Evolutionary conservation across 2,888 invertebrate species (phyloP), one percentile per base, ranked within the genome.

Genomic region (Loripinus fragilis): DNA sequence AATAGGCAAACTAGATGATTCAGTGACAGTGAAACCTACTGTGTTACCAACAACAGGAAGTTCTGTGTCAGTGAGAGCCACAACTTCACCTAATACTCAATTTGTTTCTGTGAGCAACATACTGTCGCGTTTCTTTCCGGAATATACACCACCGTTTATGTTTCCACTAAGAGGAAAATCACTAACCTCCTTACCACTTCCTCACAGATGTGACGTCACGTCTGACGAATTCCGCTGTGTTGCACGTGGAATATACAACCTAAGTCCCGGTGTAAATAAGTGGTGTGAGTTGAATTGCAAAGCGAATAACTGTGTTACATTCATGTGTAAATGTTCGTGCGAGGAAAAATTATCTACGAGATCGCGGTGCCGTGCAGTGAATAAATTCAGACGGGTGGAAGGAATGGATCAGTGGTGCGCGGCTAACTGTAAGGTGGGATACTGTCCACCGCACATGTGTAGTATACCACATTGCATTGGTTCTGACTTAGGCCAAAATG

Each of bases 341-440:
- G 83, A 84, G 20, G 81, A 81, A 10, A 74, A 67, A 38, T 38
- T 33, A 23, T 52, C 75, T 17, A 68, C 30, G 0, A 55, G 72
- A 35, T 75, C 78, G 5, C 85, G 78, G 30, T 91, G 91, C 45
- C 85, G 86, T 0, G 88, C 90, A 2, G 85, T 87, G 8, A 86
- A 89, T 0, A 75, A 83, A 2, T 87, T 89, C 15, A 85, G 86
- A 2, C 87, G 87, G 0, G 77, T 85, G 1, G 79, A 80, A 35
- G 90, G 88, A 0, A 90, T 91, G 90, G 89, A 91, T 71, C 86
- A 83, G 20, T 91, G 91, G 91, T 91, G 91, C 71, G 85, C 81
- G 8, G 85, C 85, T 23, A 89, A 90, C 72, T 91, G 91, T 79
- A 88, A 88, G 64, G 87, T 87, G 8, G 86, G 88, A 12, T 88